Conservation (phyloP, 2,888 invertebrate genomes). For the Eupithecia exiguata region DNA sequence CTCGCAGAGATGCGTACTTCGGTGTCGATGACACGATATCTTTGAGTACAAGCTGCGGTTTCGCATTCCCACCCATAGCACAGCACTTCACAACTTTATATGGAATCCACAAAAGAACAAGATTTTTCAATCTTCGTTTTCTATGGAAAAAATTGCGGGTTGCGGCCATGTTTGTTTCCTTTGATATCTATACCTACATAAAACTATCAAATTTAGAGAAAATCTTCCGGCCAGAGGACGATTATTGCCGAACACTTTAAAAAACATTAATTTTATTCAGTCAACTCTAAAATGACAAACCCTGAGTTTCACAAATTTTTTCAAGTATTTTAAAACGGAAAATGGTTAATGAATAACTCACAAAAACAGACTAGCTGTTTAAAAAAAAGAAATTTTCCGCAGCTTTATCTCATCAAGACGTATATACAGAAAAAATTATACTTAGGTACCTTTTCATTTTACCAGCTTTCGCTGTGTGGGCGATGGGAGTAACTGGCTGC, state of each 20-base stretch:
- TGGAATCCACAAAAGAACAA: conserved; percentile 1
- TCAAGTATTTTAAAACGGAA: neutral
- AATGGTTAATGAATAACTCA: neutral
- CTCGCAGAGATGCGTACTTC: conserved; percentile 25
- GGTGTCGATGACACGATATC: conserved; percentile 43
- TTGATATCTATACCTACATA: neutral
- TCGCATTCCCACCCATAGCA: conserved; percentile 38
- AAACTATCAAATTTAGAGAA: neutral
- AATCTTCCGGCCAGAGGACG: neutral
- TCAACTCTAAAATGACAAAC: neutral
- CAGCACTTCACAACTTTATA: conserved; percentile 22
- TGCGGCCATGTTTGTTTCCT: neutral
- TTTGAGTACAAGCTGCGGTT: conserved; percentile 40
- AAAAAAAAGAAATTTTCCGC: neutral
- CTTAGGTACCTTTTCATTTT: conserved; percentile 22
- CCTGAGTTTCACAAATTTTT: too few relatives aligned
- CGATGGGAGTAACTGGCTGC: conserved; percentile 48
- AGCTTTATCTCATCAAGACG: neutral
- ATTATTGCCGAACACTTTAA: neutral
- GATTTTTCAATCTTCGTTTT: neutral
- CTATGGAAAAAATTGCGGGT: neutral
- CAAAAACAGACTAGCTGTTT: neutral
- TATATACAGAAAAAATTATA: neutral
- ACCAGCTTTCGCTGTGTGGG: conserved; percentile 59
- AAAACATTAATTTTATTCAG: neutral